phyloP scores from a whole-genome alignment of 2,888 invertebrate species.

The Meteorus cinctellus region DNA sequence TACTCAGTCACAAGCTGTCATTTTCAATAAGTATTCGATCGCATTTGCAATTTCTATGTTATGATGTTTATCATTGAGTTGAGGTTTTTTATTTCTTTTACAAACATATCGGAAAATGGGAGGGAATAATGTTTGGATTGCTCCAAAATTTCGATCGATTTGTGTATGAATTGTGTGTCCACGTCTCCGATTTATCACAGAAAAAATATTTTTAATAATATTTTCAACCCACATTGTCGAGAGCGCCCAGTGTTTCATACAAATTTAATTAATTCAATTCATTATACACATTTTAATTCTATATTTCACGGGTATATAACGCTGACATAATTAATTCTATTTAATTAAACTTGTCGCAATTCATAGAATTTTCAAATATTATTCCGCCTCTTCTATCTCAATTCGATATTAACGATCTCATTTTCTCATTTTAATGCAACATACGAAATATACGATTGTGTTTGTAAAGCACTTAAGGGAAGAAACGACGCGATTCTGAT shows the following conservation, averaged over 20 bases:
- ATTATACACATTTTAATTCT: slow-evolving; percentile 7
- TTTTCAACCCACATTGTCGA: slow-evolving; percentile 42
- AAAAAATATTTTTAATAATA: slow-evolving; percentile 67
- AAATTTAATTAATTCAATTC: slow-evolving; percentile 8
- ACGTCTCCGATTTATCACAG: slow-evolving; percentile 69
- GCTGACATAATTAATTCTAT: neutral
- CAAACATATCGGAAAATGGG: slow-evolving; percentile 49
- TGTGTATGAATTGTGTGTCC: slow-evolving; percentile 37
- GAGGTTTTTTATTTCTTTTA: slow-evolving; percentile 24
- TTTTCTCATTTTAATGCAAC: slow-evolving; percentile 47
- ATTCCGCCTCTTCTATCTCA: slow-evolving; percentile 33
- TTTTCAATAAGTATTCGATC: neutral
- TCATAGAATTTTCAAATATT: slow-evolving; percentile 53
- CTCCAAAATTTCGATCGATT: slow-evolving; percentile 9
- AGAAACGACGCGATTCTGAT: slow-evolving; percentile 66
- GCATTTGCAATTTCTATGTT: neutral
- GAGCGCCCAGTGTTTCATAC: slow-evolving; percentile 24
- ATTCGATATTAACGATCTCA: neutral
- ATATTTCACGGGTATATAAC: slow-evolving; percentile 1
- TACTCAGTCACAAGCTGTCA: slow-evolving; percentile 21
- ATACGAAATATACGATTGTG: slow-evolving; percentile 61
- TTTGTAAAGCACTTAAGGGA: slow-evolving; percentile 71
- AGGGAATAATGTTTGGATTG: slow-evolving; percentile 9
- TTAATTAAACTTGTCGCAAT: slow-evolving; percentile 45
- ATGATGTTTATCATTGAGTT: neutral